Evolutionary conservation across 2,888 invertebrate genomes (phyloP).

Genomic region (Ethmia dodecea): DNA sequence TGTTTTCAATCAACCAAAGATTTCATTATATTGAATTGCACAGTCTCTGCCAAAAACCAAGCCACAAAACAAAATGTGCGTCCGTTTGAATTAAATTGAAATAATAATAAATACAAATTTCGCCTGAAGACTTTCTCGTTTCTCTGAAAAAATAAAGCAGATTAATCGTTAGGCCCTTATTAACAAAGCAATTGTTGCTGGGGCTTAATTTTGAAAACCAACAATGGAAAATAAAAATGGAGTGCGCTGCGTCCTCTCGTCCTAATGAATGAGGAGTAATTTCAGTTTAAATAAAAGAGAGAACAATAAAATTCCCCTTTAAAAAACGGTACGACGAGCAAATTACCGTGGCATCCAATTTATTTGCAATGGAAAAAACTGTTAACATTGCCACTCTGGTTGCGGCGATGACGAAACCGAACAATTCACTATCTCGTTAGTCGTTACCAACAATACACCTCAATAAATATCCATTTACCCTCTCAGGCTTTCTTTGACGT

Average conservation of each 20-base stretch:
- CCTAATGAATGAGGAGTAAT: constrained; percentile 73
- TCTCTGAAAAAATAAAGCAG: constrained; percentile 43
- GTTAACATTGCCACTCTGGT: constrained; percentile 13
- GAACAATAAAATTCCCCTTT: constrained; percentile 69
- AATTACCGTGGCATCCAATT: constrained; percentile 62
- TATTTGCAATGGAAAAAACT: constrained; percentile 44
- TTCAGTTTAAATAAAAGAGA: constrained; percentile 70
- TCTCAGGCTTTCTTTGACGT: too few relatives aligned
- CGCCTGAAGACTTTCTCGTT: constrained; percentile 34
- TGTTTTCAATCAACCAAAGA: constrained; percentile 6
- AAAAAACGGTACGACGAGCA: constrained; percentile 62
- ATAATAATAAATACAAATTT: constrained; percentile 31
- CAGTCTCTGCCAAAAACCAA: constrained; percentile 3
- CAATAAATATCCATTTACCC: too few relatives aligned
- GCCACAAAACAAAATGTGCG: constrained; percentile 2
- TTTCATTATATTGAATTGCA: constrained; percentile 12
- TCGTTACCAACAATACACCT: too few relatives aligned
- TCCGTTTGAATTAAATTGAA: constrained; percentile 23
- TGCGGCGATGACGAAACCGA: constrained; percentile 7
- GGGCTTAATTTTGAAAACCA: constrained; percentile 71
- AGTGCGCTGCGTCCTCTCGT: constrained; percentile 55
- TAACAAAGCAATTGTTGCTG: constrained; percentile 70
- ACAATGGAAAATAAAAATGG: constrained; percentile 72
- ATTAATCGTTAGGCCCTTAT: constrained; percentile 62
- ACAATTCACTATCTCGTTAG: too few relatives aligned